These are phyloP conservation scores for Oeneis ivallda DNA, from an alignment of 2,888 invertebrate genomes.

Conservation along the genomic window DNA sequence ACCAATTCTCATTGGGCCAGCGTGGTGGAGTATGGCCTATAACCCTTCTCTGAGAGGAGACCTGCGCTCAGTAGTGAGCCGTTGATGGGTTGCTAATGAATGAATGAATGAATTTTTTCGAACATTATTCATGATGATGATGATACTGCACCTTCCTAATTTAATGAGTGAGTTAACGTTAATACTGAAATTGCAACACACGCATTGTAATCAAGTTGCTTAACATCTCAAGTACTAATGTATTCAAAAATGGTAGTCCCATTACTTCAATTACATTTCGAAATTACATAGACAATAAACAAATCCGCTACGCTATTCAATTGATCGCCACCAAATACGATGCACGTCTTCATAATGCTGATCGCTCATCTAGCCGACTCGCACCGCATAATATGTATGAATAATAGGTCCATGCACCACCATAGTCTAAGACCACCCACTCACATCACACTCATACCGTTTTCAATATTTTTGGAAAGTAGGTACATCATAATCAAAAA, in stretches of 20 bases:
- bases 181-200: neutral
- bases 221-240: conserved; percentile 10
- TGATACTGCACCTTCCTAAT: no score
- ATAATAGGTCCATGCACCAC: no score
- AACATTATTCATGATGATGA: no score
- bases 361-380: neutral
- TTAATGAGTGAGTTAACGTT: neutral
- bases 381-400: no score
- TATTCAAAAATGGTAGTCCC: conserved; percentile 20
- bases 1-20: no score
- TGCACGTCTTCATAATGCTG: conserved; percentile 1
- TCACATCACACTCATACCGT: neutral
- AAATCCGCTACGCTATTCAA: conserved; percentile 40
- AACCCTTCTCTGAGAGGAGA: no score
- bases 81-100: no score
- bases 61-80: no score
- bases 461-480: neutral
- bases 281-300: conserved; percentile 38
- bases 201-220: conserved; percentile 23
- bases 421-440: no score
- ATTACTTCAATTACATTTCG: conserved; percentile 37
- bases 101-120: no score
- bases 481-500: neutral
- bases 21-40: no score
- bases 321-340: conserved; percentile 29